phyloP scores from a whole-genome alignment of 2,888 invertebrate genomes.

The Trachelus troglodyta region DNA sequence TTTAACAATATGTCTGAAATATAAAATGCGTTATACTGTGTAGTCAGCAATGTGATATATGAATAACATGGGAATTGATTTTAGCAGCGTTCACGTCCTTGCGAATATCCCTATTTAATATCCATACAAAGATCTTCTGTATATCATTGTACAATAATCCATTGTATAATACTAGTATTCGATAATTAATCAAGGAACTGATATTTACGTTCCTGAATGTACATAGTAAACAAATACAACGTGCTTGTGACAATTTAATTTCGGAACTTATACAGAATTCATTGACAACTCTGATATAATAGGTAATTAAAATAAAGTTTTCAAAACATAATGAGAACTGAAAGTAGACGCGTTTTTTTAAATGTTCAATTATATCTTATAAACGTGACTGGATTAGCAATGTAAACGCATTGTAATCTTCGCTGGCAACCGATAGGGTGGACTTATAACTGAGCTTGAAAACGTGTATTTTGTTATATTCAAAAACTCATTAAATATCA shows the following conservation, averaged over 20 bases:
- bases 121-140: neutral
- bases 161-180: neutral
- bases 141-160: neutral
- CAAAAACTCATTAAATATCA: neutral
- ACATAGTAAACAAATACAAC: neutral
- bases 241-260: neutral
- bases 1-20: neutral
- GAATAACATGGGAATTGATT: neutral
- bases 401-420: too few relatives aligned
- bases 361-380: too few relatives aligned
- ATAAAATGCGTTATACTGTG: neutral
- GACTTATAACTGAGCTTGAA: too few relatives aligned
- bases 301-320: too few relatives aligned
- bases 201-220: neutral
- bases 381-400: too few relatives aligned
- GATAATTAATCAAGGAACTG: neutral
- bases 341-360: too few relatives aligned
- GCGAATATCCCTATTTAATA: neutral
- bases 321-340: too few relatives aligned
- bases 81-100: neutral
- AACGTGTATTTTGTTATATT: neutral
- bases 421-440: too few relatives aligned
- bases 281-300: neutral
- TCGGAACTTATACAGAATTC: neutral
- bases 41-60: neutral